Conservation (phyloP, 2,797 vertebrate species). For the Setipinna tenuifilis region DNA sequence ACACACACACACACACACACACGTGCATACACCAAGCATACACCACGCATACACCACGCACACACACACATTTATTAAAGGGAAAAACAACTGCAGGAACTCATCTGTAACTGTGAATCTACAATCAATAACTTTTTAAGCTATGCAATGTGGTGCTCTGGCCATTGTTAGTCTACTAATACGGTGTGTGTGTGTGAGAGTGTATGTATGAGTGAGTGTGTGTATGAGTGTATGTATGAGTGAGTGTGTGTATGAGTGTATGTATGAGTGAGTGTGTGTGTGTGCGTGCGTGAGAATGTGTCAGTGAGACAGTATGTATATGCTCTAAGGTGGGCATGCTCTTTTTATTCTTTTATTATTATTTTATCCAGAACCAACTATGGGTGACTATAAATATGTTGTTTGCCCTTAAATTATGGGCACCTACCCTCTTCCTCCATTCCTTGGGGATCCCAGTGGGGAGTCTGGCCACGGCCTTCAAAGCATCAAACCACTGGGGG, state of each 20-base stretch:
- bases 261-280: background rate
- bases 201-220: too few relatives aligned
- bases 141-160: too few relatives aligned
- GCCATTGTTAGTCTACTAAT: too few relatives aligned
- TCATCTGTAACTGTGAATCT: too few relatives aligned
- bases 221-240: too few relatives aligned
- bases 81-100: background rate
- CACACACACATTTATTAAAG: background rate
- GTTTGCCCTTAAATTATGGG: too few relatives aligned
- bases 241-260: background rate
- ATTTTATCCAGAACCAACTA: too few relatives aligned
- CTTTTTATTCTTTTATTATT: background rate
- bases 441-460: conserved; percentile 96
- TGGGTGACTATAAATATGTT: background rate
- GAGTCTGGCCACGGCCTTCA: conserved; percentile 95
- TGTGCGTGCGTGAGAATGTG: background rate
- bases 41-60: background rate
- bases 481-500: conserved; percentile 93
- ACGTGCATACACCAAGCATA: too few relatives aligned
- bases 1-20: background rate
- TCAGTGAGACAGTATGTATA: too few relatives aligned
- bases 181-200: too few relatives aligned
- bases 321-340: too few relatives aligned
- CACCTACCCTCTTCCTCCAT: conserved; percentile 90
- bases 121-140: too few relatives aligned